Evolutionary conservation across 2,113 vertebrate genomes (phyloP), one percentile per base, ranked within the genome.

Genomic region (Rhagologus leucostigma): DNA sequence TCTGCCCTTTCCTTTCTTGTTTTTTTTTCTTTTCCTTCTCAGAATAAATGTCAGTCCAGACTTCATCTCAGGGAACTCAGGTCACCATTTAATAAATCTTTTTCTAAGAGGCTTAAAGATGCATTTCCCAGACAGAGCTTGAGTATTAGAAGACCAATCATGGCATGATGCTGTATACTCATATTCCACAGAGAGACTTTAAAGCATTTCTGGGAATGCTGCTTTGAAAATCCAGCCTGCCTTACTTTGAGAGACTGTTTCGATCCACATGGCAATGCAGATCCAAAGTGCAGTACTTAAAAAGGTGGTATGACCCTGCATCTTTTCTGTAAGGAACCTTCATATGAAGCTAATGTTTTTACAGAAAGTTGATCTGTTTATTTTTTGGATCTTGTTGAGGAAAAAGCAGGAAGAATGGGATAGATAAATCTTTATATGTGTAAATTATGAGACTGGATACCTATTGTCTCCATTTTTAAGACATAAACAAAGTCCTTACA

Each of bases 41-140:
- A 37, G 27, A 89, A 94, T 20, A 73, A 50, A 93, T 93, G 19
- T 17, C 60, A 62, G 30, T 94, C 87, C 21, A 93, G 56, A 78
- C 67, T 27, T 86, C 55, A 74, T 37, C 59, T 93, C 8, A 47
- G 29, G 7, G 21, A 92, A 79, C 11, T 77, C 29, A 90, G 75
- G 87, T 70, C 44, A 91, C 20, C 11, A 5, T 69, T 87, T 89
- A 65, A 21, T 56, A 76, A 70, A 80, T 27, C 6, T 64, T 60
- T 87, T 95, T 84, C 12, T 79, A 67, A 78, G 78, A 91, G 21
- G 12, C 37, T 95, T 85, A 86, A 59, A 84, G 17, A 59, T 23
- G 22, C 4, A 69, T 79, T 59, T 60, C 50, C 56, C 46, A 60
- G 46, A 77, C 32, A 32, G 55, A 79, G 7, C 3, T 89, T 71